Conservation (phyloP, 2,113 vertebrate genomes). For the Heliornis fulica region DNA sequence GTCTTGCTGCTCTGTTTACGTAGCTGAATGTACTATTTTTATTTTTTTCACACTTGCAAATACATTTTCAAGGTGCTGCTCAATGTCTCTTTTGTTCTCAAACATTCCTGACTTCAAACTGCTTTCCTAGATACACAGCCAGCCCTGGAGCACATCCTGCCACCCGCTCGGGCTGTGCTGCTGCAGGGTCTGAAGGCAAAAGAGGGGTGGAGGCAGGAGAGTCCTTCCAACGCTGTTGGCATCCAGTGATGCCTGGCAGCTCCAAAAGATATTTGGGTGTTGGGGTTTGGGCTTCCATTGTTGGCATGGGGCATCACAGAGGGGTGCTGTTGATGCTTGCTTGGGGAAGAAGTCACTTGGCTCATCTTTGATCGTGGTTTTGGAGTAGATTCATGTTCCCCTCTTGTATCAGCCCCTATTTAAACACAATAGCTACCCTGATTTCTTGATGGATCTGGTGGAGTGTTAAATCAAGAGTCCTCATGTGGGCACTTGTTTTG, state of each 20-base stretch:
- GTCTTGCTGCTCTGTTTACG: neutral
- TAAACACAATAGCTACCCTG: neutral
- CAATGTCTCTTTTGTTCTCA: neutral
- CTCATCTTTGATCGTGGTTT: rapidly evolving
- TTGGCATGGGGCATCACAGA: neutral
- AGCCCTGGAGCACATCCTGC: rapidly evolving
- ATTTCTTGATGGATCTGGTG: neutral
- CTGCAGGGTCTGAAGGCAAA: neutral
- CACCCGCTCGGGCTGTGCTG: neutral
- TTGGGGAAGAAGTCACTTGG: neutral
- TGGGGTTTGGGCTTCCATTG: rapidly evolving
- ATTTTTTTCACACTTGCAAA: rapidly evolving
- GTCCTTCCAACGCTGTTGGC: rapidly evolving
- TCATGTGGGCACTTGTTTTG: constrained; percentile 8
- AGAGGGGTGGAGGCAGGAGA: neutral
- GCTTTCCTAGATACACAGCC: neutral
- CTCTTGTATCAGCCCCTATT: neutral
- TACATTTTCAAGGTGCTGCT: neutral
- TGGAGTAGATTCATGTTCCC: neutral
- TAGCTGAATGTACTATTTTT: neutral
- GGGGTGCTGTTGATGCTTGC: neutral
- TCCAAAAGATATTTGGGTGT: neutral
- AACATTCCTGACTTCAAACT: neutral
- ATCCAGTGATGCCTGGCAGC: rapidly evolving
- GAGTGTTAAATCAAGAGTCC: constrained; percentile 8